Base-by-base conservation (phyloP, 1,140 invertebrate genomes). In the Ectropis grisescens region DNA sequence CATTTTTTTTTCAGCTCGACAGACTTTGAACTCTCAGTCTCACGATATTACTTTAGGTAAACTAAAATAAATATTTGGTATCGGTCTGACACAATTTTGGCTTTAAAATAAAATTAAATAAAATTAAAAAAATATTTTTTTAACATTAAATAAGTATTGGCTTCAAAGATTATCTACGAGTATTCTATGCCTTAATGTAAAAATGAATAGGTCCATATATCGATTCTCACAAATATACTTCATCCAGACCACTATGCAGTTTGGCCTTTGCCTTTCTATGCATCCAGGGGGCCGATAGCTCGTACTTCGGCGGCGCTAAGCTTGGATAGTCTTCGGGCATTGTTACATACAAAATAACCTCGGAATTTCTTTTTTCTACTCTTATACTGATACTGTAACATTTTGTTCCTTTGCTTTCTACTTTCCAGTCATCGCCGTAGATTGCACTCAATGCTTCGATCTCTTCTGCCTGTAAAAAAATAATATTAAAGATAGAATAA, bases 381-480 rank as follows among this genome's bases (percentile, higher is more conserved):
- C n/a, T n/a, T n/a, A n/a, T n/a, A n/a, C 61, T 72, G n/a, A 89
- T 85, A 52, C 82, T 85, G 51, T 85, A 91, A 0, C 82, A 74
- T 47, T 78, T 72, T 19, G 82, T 71, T n/a, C 61, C 69, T 40
- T 82, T 82, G 68, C 87, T 85, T 41, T 91, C 86, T 1, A 76
- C 81, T 35, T 82, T 76, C 86, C 88, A 93, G 47, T 93, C 89
- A 27, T 87, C 75, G 2, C 84, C 87, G 62, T 93, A 94, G 34
- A 94, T 93, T n/a, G 91, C 85, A 40, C 76, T 80, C 7, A 94
- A 67, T 1, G 87, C 88, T 78, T 93, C 89, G 19, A 93, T 82
- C 82, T 94, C 92, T 51, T 94, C 91, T n/a, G 59, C 55, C 88
- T 90, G 45, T 11, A 28, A 41, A 31, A 30, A 26, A 13, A 41